These are phyloP conservation scores for Pachycephus smyrnensis DNA, from an alignment of 2,888 invertebrate genomes.

Conservation along the genomic window DNA sequence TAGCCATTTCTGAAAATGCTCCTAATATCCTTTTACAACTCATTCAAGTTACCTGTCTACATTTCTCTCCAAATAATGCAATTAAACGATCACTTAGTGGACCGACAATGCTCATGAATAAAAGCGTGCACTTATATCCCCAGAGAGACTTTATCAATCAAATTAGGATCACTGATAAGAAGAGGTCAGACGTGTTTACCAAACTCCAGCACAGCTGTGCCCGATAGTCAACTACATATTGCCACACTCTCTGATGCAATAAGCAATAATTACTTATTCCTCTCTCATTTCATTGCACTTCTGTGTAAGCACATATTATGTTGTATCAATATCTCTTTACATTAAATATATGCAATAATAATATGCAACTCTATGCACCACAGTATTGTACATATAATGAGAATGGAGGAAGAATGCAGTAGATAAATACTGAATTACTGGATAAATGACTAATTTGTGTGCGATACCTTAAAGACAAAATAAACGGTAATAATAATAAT, in stretches of 20 bases:
- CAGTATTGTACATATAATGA: constrained; percentile 2
- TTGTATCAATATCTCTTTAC: neutral
- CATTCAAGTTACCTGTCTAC: neutral
- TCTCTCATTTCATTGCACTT: constrained; percentile 2
- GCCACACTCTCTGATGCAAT: constrained; percentile 16
- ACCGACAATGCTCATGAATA: neutral
- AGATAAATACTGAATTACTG: neutral
- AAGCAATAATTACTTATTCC: constrained; percentile 9
- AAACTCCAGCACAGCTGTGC: constrained; percentile 30
- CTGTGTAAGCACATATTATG: constrained; percentile 1
- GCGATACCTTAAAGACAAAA: neutral
- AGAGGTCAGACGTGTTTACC: constrained; percentile 33
- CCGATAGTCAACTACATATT: neutral
- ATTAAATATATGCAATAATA: neutral
- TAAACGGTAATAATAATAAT: neutral
- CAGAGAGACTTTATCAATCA: constrained; percentile 19
- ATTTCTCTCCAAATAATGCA: neutral
- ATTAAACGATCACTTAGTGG: neutral
- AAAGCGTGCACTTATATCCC: neutral
- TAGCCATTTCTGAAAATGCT: neutral
- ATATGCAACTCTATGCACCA: neutral
- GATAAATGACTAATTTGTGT: neutral
- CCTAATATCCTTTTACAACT: neutral
- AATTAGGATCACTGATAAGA: constrained; percentile 31
- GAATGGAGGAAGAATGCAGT: neutral